These are phyloP conservation scores for Carcina quercana DNA, from an alignment of 2,888 invertebrate genomes.

Conservation along the genomic window DNA sequence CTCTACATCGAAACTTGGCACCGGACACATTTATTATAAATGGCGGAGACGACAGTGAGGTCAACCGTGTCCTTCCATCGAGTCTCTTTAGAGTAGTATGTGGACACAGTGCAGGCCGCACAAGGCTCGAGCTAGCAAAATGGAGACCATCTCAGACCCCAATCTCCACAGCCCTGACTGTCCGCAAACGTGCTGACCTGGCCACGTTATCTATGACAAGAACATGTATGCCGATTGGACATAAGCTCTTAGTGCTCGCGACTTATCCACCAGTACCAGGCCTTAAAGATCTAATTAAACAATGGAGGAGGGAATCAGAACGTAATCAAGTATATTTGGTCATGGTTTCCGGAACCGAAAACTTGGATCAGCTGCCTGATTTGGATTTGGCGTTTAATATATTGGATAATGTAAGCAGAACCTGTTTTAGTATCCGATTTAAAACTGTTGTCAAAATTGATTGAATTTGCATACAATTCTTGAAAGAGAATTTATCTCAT, in stretches of 20 bases:
- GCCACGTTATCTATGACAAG: slow-evolving; percentile 18
- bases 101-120: slow-evolving; percentile 14
- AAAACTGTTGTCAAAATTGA: neutral
- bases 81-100: slow-evolving; percentile 21
- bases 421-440: neutral
- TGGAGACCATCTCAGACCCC: slow-evolving; percentile 22
- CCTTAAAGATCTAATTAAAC: slow-evolving; percentile 24
- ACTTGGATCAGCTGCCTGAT: slow-evolving; percentile 27
- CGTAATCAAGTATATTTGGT: slow-evolving; percentile 28
- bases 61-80: slow-evolving; percentile 13
- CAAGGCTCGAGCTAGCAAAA: slow-evolving; percentile 18
- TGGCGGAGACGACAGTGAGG: slow-evolving; percentile 16
- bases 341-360: slow-evolving; percentile 26
- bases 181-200: slow-evolving; percentile 23
- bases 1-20: slow-evolving; percentile 16
- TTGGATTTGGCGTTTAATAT: slow-evolving; percentile 30
- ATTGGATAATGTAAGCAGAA: slow-evolving; percentile 26
- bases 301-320: slow-evolving; percentile 28
- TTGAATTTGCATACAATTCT: neutral
- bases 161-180: slow-evolving; percentile 19
- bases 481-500: neutral
- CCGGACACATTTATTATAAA: slow-evolving; percentile 26
- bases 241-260: slow-evolving; percentile 26
- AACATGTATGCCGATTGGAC: slow-evolving; percentile 18
- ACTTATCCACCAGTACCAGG: slow-evolving; percentile 26